Evolutionary conservation across 2,113 vertebrate genomes (phyloP), one percentile per base, ranked within the genome.

Genomic region (Tachysurus fulvidraco): DNA sequence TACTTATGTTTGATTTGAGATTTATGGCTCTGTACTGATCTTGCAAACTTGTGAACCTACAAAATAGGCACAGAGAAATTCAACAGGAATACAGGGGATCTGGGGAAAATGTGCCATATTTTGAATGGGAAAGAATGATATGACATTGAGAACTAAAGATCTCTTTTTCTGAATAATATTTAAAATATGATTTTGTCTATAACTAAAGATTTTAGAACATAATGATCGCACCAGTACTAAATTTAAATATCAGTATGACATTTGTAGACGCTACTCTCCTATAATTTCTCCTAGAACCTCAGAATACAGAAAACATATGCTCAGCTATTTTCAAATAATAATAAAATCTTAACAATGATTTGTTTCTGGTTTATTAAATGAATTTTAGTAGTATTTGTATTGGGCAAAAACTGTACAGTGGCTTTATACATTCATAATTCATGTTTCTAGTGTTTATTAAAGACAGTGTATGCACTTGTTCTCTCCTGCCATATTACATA

Each of bases 1-100:
- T 78, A 57, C 71, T 90, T 64, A 80, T 55, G 55, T 80, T 83
- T 86, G 57, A 88, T 81, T 87, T 81, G 54, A 44, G 28, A 28
- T 65, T 64, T 83, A 78, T 9, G 81, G 23, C 57, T 83, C 30
- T 77, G 44, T 84, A 65, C 59, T 13, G 25, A 65, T 44, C 23
- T 30, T n/a, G 69, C 46, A 57, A 57, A 71, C 52, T 71, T 60
- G 76, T 74, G 57, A 86, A 84, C 82, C 79, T 81, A 65, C 11
- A 52, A 57, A 46, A 81, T 81, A 65, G 50, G 67, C 10, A 84
- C 28, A 7, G 36, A 83, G 74, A 83, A 54, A 54, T 54, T 79
- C 74, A 78, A 36, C 23, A 64, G 4, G 44, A 16, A 30, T 74
- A 41, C 23, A 12, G 54, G 52, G 50, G 54, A 67, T 81, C 4